Conservation (phyloP, 2,888 invertebrate genomes). For the Oxyteleia sp. region DNA sequence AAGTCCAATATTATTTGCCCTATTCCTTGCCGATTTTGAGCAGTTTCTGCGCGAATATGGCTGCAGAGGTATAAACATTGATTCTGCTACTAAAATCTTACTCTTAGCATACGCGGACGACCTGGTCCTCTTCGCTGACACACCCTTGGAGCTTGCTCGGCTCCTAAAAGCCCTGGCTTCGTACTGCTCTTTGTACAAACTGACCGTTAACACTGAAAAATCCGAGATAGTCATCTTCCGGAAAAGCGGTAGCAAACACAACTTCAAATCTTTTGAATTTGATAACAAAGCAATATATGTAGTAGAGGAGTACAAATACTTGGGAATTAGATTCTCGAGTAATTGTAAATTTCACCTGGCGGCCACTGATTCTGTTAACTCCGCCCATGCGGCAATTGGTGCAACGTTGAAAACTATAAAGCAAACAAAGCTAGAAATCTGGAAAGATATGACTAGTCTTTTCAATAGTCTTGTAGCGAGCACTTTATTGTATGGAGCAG, state of each 20-base stretch:
- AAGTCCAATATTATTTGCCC: not conserved
- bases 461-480: conserved; percentile 6
- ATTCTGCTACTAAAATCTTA: not conserved
- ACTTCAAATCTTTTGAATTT: conserved; percentile 7
- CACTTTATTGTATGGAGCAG: not conserved
- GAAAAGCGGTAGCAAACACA: not conserved
- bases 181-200: not conserved
- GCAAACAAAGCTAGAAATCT: not conserved
- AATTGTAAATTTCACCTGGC: too few relatives aligned
- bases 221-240: conserved; percentile 13
- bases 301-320: conserved; percentile 15
- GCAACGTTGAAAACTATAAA: conserved; percentile 1
- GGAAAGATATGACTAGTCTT: not conserved
- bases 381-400: not conserved
- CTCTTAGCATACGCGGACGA: conserved; percentile 19
- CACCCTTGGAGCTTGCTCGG: not conserved
- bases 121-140: conserved; percentile 16
- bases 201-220: conserved; percentile 6
- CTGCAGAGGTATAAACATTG: conserved; percentile 5
- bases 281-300: conserved; percentile 3
- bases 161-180: not conserved
- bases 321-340: too few relatives aligned
- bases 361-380: too few relatives aligned
- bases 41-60: not conserved
- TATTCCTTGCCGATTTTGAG: not conserved